Base-by-base conservation (phyloP, 2,113 vertebrate species). In the Syngnathoides biaculeatus region DNA sequence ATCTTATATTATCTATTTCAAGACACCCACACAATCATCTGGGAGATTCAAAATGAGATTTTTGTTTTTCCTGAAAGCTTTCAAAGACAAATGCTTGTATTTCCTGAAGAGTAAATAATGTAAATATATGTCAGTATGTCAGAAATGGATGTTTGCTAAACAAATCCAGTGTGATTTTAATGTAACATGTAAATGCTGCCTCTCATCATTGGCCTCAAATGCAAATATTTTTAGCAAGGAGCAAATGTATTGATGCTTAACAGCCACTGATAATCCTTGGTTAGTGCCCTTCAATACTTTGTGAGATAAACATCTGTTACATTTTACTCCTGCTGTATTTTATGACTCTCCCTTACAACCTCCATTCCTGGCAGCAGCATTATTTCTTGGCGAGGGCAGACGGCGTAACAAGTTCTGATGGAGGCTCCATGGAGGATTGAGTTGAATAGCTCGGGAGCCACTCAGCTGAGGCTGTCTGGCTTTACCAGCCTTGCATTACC, bases 231-330 rank as follows among this genome's bases (percentile, higher is more conserved):
- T 11, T 47, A 26, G 39, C 43, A 64, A 30, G 43, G 45, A 26
- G n/a, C 42, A 64, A 74, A 81, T 69, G 55, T 67, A 52, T 17
- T 68, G 47, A 69, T 77, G 65, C 78, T 80, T 83, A 80, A 81
- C 72, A 83, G 83, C 81, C 60, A 24, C 19, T 67, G 48, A 78
- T 77, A 45, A 20, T 79, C 57, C 77, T 67, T 82, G 69, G 79
- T 74, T 77, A 72, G 77, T 73, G 74, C 77, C 58, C 65, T 52
- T 69, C 68, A 55, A 43, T 75, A 75, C 67, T 70, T 47, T 75
- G 72, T 62, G 79, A 74, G 75, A 85, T 84, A 89, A 88, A 88
- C 85, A 88, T 79, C 83, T 80, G 85, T 90, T 88, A 86, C 84
- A 71, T 85, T 82, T 75, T 70, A 40, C 77, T 82, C 75, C 84